These are phyloP conservation scores for Drosophila prostipennis DNA, from an alignment of 2,888 invertebrate genomes.

Conservation along the genomic window DNA sequence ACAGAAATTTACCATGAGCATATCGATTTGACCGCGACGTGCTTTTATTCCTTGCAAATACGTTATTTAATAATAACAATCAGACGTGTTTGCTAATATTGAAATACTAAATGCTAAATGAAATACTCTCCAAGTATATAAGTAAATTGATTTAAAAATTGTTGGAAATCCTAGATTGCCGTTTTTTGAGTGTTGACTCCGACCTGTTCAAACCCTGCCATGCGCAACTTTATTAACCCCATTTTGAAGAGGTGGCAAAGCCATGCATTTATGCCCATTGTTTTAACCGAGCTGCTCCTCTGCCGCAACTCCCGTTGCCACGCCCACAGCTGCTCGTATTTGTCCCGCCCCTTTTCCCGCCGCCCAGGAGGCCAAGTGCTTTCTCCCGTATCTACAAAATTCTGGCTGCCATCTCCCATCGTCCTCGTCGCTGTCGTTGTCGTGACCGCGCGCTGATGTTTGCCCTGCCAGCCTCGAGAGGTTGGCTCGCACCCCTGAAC, in stretches of 20 bases:
- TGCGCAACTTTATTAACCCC: slow-evolving; percentile 75
- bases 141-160: too few species aligned
- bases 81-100: too few species aligned
- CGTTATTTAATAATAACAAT: too few species aligned
- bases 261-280: slow-evolving; percentile 47
- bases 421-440: slow-evolving; percentile 12
- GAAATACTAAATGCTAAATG: too few species aligned
- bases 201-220: slow-evolving; percentile 21
- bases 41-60: too few species aligned
- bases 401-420: slow-evolving; percentile 29
- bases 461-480: slow-evolving; percentile 28
- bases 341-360: slow-evolving; percentile 2
- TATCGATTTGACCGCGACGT: too few species aligned
- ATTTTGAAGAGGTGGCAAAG: slow-evolving; percentile 52
- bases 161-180: background rate
- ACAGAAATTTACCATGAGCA: too few species aligned
- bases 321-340: slow-evolving; percentile 29
- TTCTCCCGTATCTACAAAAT: slow-evolving; percentile 19
- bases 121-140: too few species aligned
- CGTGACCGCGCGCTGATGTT: slow-evolving; percentile 37
- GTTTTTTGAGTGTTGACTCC: slow-evolving; percentile 13
- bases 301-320: slow-evolving; percentile 13
- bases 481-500: slow-evolving; percentile 7
- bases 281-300: slow-evolving; percentile 25
- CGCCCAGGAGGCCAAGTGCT: slow-evolving; percentile 9